Percentiles rank a stretch among this genome's conserved stretches.
phyloP scores from a whole-genome alignment of 2,113 vertebrate species.

The Apistogramma diplotaenia region DNA sequence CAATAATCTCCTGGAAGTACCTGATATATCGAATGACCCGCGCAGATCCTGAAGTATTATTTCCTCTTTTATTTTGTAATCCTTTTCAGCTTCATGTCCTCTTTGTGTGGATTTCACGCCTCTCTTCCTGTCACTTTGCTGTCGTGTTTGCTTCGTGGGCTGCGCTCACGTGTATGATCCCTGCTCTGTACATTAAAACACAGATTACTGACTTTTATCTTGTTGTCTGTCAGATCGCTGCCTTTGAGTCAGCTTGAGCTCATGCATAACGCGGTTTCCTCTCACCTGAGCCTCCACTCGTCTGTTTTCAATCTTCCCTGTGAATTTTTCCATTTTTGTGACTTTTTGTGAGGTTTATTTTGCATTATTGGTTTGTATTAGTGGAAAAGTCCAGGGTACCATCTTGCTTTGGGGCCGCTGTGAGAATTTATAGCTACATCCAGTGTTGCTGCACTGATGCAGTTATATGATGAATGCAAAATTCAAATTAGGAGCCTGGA shows the following conservation, averaged over 20 bases:
- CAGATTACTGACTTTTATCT: not conserved
- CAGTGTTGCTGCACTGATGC: not conserved
- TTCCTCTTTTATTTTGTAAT: not conserved
- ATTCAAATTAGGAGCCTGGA: not conserved
- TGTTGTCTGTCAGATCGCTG: not conserved
- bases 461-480: not conserved
- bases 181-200: not conserved
- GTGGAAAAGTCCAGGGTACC: not conserved
- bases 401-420: not conserved
- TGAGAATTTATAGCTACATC: not conserved
- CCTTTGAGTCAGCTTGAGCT: not conserved
- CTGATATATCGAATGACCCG: not conserved
- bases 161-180: not conserved
- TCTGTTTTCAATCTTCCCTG: not conserved
- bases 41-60: too few species aligned
- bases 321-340: not conserved
- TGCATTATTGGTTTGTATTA: accelerated
- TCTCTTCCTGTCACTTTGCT: not conserved
- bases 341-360: not conserved
- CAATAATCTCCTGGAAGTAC: not conserved
- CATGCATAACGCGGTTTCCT: not conserved
- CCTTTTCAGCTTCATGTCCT: not conserved
- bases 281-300: not conserved
- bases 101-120: not conserved
- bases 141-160: not conserved